phyloP scores from a whole-genome alignment of 2,113 vertebrate species.

The Thunnus thynnus region DNA sequence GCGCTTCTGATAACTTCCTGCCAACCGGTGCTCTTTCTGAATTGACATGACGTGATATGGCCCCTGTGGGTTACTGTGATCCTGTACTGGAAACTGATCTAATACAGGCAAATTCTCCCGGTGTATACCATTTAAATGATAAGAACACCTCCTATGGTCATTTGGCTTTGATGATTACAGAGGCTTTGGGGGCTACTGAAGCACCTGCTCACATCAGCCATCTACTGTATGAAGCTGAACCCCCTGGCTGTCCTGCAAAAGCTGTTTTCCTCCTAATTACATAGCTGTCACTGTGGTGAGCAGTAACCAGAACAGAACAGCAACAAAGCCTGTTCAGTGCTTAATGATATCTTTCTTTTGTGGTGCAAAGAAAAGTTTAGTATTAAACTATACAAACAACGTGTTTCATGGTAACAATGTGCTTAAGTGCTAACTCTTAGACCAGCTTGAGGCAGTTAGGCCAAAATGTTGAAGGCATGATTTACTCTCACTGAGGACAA shows the following conservation, averaged over 20 bases:
- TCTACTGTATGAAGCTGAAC: slow-evolving; percentile 24
- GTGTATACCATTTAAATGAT: slow-evolving; percentile 23
- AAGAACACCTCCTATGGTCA: slow-evolving; percentile 37
- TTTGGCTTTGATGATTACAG: slow-evolving; percentile 37
- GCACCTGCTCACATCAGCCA: slow-evolving; percentile 39
- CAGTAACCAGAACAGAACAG: slow-evolving; percentile 26
- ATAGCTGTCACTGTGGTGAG: slow-evolving; percentile 27
- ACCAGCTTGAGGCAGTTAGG: background rate
- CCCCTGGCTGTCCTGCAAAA: slow-evolving; percentile 20
- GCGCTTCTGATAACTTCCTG: slow-evolving; percentile 17
- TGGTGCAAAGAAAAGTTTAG: slow-evolving; percentile 18
- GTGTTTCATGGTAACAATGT: background rate
- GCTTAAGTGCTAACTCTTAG: background rate
- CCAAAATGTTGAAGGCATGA: background rate
- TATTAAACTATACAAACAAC: background rate
- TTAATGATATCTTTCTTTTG: slow-evolving; percentile 33
- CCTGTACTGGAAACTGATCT: slow-evolving; percentile 15
- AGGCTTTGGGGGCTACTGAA: slow-evolving; percentile 28
- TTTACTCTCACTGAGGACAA: background rate
- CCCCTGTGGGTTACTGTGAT: slow-evolving; percentile 15
- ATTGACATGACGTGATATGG: slow-evolving; percentile 41
- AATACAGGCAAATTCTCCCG: background rate
- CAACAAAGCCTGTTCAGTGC: slow-evolving; percentile 18
- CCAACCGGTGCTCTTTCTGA: slow-evolving; percentile 21
- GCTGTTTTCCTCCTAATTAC: slow-evolving; percentile 38